phyloP scores from a whole-genome alignment of 2,113 vertebrate species.

The Hippocampus zosterae region DNA sequence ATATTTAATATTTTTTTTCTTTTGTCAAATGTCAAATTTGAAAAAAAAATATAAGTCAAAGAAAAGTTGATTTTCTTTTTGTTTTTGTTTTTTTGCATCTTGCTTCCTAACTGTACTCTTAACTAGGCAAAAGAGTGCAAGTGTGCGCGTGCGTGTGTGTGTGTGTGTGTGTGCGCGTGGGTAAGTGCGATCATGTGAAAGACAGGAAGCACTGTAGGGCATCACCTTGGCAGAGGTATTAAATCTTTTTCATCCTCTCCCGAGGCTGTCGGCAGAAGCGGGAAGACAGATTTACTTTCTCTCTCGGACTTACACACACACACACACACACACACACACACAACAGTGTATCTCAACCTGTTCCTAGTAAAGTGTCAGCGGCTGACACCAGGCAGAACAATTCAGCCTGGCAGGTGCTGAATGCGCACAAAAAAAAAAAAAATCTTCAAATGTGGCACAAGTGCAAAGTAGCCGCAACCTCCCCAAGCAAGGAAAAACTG shows the following conservation, averaged over 20 bases:
- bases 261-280: slow-evolving; percentile 43
- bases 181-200: slow-evolving; percentile 16
- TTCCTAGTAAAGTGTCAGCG: slow-evolving; percentile 41
- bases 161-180: slow-evolving; percentile 11
- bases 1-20: too few relatives aligned
- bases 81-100: background rate
- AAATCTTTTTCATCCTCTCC: slow-evolving; percentile 62
- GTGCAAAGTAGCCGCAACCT: background rate
- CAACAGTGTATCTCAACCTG: slow-evolving; percentile 31
- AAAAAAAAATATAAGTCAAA: background rate
- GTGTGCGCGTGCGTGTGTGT: background rate
- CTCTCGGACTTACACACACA: slow-evolving; percentile 13
- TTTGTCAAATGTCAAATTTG: too few relatives aligned
- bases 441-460: background rate
- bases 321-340: slow-evolving; percentile 10
- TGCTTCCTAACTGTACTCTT: background rate
- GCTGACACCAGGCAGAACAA: slow-evolving; percentile 26
- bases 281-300: slow-evolving; percentile 37
- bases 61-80: background rate
- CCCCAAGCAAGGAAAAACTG: background rate
- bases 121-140: background rate
- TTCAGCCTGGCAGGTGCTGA: slow-evolving; percentile 7
- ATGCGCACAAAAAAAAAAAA: background rate
- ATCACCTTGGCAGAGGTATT: slow-evolving; percentile 66
- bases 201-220: slow-evolving; percentile 55